Percentiles rank a stretch among this genome's conserved stretches.
Evolutionary conservation across 2,888 invertebrate genomes (phyloP).

Genomic region (Catocala fraxini): DNA sequence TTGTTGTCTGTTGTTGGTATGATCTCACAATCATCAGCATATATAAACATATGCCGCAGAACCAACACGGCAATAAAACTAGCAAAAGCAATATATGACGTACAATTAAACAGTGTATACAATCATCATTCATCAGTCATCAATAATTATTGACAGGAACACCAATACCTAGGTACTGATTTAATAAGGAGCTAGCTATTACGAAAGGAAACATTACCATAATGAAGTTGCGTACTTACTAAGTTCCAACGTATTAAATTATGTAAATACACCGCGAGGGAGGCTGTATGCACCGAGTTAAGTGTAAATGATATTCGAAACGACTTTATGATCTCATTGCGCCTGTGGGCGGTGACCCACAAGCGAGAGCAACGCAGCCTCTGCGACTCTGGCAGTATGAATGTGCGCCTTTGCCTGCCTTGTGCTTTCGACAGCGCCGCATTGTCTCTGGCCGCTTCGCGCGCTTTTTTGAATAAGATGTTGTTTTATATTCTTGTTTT

Average conservation of each 20-base stretch:
- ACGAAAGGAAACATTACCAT: slow-evolving; percentile 18
- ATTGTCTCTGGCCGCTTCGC: slow-evolving; percentile 47
- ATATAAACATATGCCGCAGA: too few relatives aligned
- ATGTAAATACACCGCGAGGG: slow-evolving; percentile 30
- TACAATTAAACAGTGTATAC: too few relatives aligned
- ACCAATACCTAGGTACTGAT: slow-evolving; percentile 1
- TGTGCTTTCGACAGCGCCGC: slow-evolving; percentile 34
- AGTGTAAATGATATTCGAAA: slow-evolving; percentile 78
- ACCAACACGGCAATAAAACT: too few relatives aligned
- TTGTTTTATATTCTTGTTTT: neutral
- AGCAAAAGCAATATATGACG: too few relatives aligned
- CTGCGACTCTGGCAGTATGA: slow-evolving; percentile 64
- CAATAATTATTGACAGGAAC: neutral
- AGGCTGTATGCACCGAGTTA: slow-evolving; percentile 52
- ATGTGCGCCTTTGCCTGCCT: slow-evolving; percentile 63
- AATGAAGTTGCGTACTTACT: slow-evolving; percentile 23
- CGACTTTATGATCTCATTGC: slow-evolving; percentile 83
- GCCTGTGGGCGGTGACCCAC: slow-evolving; percentile 80
- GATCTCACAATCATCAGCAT: too few relatives aligned
- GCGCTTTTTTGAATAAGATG: slow-evolving; percentile 40
- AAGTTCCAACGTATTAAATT: slow-evolving; percentile 55
- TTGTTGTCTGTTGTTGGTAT: too few relatives aligned
- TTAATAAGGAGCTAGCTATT: slow-evolving; percentile 1
- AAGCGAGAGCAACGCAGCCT: slow-evolving; percentile 56
- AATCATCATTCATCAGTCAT: too few relatives aligned